These are phyloP conservation scores for Drosophila ogumai DNA, from an alignment of 1,140 invertebrate species.

Conservation along the genomic window DNA sequence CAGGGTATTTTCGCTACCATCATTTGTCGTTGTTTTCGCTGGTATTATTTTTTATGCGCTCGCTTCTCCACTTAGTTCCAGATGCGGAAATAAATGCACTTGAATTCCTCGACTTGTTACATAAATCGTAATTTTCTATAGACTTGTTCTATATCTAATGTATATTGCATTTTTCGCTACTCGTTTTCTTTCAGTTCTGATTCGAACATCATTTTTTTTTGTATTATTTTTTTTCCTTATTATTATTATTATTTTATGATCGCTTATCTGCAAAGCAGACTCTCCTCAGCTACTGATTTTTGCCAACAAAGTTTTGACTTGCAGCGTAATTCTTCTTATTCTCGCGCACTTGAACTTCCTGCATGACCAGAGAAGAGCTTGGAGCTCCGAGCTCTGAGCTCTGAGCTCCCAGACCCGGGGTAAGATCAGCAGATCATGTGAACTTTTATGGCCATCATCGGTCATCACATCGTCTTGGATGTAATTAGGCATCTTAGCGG, in stretches of 20 bases:
- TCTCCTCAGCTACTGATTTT: conserved; percentile 23
- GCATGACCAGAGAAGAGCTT: conserved; percentile 56
- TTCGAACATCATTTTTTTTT: neutral
- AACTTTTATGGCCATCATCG: conserved; percentile 63
- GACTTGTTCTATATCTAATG: conserved; percentile 77
- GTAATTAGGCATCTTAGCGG: conserved; percentile 78
- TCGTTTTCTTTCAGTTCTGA: conserved; percentile 44
- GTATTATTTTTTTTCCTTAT: neutral
- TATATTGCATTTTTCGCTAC: conserved; percentile 77
- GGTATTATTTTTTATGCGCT: conserved; percentile 40
- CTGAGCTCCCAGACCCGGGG: neutral
- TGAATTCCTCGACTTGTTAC: conserved; percentile 79
- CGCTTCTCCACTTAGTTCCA: conserved; percentile 54
- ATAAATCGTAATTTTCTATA: conserved; percentile 82
- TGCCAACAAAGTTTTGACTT: conserved; percentile 33
- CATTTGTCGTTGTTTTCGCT: neutral
- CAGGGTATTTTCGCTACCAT: neutral
- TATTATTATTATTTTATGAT: conserved; percentile 47
- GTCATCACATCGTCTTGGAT: conserved; percentile 59
- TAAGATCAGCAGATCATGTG: conserved; percentile 45
- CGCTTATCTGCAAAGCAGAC: conserved; percentile 13
- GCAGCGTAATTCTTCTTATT: conserved; percentile 14
- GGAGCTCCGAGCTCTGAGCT: neutral
- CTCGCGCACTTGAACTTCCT: conserved; percentile 75
- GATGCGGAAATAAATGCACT: conserved; percentile 82